A percentile compares a stretch with the other conserved stretches of the same genome.
Conservation (phyloP, 2,888 invertebrate genomes). For the Macrophya annulata region DNA sequence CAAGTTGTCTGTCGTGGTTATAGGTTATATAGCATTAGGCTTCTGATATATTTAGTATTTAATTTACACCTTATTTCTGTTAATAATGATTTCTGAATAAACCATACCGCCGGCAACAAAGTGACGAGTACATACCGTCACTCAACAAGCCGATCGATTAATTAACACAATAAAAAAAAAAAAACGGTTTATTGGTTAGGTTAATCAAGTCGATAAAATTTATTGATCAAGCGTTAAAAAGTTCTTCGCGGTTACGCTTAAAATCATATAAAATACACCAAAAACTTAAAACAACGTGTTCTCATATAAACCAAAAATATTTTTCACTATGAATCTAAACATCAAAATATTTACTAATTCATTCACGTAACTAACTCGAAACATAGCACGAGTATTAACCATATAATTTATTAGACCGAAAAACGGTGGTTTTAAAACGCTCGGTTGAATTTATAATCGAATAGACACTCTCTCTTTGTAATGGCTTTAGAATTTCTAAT, state of each 20-base stretch:
- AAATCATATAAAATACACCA: background rate
- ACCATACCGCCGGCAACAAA: background rate
- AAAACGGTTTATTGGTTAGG: background rate
- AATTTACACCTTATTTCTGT: background rate
- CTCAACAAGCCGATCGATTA: background rate
- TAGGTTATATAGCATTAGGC: constrained; percentile 18
- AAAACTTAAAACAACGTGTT: background rate
- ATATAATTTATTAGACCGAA: background rate
- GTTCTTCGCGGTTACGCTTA: background rate
- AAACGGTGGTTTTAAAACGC: background rate
- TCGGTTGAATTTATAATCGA: background rate
- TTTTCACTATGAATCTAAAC: background rate
- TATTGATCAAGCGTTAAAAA: background rate
- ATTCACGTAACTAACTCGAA: constrained; percentile 17
- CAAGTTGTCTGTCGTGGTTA: constrained; percentile 26
- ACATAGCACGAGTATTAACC: background rate
- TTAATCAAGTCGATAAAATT: background rate
- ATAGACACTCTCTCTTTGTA: constrained; percentile 4
- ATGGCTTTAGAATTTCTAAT: constrained; percentile 80
- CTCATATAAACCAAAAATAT: background rate
- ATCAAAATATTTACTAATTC: background rate
- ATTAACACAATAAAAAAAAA: background rate
- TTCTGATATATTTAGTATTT: constrained; percentile 4
- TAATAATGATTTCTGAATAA: background rate
- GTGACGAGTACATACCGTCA: background rate